A percentile compares a stretch with the other conserved stretches of the same genome.
Evolutionary conservation across 1,140 invertebrate species (phyloP).

Genomic region (Steinernema feltiae): DNA sequence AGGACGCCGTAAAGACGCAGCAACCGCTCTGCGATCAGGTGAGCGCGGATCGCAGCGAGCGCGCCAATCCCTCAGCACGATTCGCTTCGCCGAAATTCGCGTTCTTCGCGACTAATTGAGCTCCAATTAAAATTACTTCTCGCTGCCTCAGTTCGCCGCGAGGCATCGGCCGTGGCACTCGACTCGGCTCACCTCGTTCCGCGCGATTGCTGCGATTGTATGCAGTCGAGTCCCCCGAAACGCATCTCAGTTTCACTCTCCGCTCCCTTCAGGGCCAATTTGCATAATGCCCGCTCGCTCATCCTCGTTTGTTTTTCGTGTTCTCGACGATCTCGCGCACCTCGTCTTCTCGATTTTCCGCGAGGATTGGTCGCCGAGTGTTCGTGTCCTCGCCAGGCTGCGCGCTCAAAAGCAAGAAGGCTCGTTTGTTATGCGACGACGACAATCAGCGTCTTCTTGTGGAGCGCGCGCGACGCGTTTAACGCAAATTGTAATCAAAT

Average conservation of each 20-base stretch:
- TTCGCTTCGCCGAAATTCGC: too few relatives aligned
- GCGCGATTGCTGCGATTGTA: too few relatives aligned
- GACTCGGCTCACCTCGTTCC: too few relatives aligned
- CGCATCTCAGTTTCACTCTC: too few relatives aligned
- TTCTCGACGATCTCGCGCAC: background rate
- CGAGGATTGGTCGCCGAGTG: background rate
- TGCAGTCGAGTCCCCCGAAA: too few relatives aligned
- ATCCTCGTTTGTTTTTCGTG: slow-evolving; percentile 5
- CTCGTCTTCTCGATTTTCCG: background rate
- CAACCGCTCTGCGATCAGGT: slow-evolving; percentile 5
- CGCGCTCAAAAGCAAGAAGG: background rate
- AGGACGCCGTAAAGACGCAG: background rate
- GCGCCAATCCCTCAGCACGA: too few relatives aligned
- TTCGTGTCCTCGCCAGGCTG: background rate
- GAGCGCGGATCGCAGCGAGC: too few relatives aligned
- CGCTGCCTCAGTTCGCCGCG: too few relatives aligned
- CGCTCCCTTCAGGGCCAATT: background rate
- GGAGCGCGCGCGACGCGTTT: background rate
- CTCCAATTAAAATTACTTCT: too few relatives aligned
- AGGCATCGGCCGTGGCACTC: too few relatives aligned
- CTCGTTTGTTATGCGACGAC: background rate
- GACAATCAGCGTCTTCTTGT: background rate
- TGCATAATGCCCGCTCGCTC: slow-evolving; percentile 12
- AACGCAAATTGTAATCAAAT: background rate
- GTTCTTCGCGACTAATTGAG: too few relatives aligned